Percentiles rank a stretch among this genome's conserved stretches.
phyloP scores from a whole-genome alignment of 2,797 vertebrate species.

The Crenichthys baileyi region DNA sequence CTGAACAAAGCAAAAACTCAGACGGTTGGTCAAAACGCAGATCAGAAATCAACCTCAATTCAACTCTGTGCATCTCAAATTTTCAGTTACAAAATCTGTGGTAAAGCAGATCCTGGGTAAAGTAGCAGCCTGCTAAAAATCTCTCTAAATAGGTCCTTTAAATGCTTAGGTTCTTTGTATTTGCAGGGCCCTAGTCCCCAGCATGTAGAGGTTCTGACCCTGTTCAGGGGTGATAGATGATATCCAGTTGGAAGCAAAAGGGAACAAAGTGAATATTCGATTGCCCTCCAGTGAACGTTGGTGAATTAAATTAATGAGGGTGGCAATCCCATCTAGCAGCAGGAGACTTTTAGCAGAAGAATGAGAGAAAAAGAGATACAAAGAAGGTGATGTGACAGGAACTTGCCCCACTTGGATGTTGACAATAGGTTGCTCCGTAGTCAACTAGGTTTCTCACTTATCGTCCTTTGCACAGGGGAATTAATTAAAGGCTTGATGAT shows the following conservation, averaged over 20 bases:
- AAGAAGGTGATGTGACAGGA: not conserved
- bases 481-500: not conserved
- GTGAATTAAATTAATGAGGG: slow-evolving; percentile 3
- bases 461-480: not conserved
- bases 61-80: too few relatives aligned
- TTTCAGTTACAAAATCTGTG: too few relatives aligned
- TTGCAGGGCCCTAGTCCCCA: too few relatives aligned
- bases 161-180: too few relatives aligned
- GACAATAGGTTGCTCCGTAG: not conserved
- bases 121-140: too few relatives aligned
- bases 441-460: not conserved
- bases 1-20: not conserved
- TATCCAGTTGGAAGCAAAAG: not conserved
- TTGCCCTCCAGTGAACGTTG: not conserved
- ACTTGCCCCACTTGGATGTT: not conserved
- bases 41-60: not conserved
- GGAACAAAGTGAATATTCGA: not conserved
- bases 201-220: not conserved
- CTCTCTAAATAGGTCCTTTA: too few relatives aligned
- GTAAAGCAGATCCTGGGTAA: too few relatives aligned
- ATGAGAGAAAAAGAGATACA: not conserved
- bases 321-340: not conserved
- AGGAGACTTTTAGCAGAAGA: not conserved
- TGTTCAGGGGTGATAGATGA: not conserved
- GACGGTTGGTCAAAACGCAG: not conserved